Evolutionary conservation across 1,140 invertebrate genomes (phyloP).

Genomic region (Panonychus citri): DNA sequence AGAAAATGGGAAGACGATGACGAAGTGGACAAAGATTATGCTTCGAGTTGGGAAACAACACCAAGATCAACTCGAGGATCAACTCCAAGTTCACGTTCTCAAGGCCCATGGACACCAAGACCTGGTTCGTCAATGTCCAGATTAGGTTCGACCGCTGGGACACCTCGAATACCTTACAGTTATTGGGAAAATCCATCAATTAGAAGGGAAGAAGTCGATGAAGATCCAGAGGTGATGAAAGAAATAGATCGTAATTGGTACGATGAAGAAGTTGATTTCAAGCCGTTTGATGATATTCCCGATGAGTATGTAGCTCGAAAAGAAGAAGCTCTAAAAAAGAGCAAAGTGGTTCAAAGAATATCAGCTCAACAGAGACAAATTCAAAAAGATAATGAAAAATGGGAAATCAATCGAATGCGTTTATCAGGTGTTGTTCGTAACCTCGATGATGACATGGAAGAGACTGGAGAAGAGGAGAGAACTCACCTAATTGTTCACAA

Average conservation of each 20-base stretch:
- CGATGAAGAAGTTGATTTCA: constrained; percentile 74
- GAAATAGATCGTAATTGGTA: constrained; percentile 91
- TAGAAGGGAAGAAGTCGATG: constrained; percentile 14
- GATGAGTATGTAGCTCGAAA: constrained; percentile 73
- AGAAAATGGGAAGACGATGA: background rate
- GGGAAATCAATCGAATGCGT: constrained; percentile 95
- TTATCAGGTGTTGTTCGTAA: constrained; percentile 81
- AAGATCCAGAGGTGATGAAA: constrained; percentile 55
- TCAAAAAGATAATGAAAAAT: constrained; percentile 89
- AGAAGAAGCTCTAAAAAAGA: constrained; percentile 63
- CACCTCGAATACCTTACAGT: background rate
- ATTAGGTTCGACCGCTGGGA: background rate
- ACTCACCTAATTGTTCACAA: constrained; percentile 94
- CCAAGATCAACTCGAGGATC: background rate
- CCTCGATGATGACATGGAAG: constrained; percentile 73
- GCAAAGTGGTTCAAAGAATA: constrained; percentile 38
- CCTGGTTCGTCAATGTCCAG: background rate
- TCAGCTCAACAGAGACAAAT: constrained; percentile 81
- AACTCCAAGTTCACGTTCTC: background rate
- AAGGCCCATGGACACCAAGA: too few relatives aligned
- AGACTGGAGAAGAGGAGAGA: constrained; percentile 66
- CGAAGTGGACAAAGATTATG: background rate
- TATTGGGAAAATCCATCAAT: background rate
- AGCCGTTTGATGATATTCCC: constrained; percentile 70
- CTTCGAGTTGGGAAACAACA: background rate